Percentiles rank a stretch among this genome's conserved stretches.
These are phyloP conservation scores for Cryptoprocta ferox DNA, from an alignment of 2,797 vertebrate species.

Conservation along the genomic window DNA sequence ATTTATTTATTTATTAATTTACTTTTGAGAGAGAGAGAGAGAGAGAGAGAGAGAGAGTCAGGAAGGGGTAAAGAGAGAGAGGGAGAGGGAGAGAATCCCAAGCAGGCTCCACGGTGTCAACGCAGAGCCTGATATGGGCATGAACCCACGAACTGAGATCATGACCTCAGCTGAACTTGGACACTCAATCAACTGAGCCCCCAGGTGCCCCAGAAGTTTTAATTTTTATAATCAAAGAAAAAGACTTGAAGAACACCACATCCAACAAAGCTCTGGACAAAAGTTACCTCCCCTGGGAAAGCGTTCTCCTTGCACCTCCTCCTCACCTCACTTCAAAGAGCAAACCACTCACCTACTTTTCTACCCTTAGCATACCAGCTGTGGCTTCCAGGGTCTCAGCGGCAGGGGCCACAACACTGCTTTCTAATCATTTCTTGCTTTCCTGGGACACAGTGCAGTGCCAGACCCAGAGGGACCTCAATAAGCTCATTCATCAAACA, in stretches of 20 bases:
- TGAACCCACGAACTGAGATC: too few species aligned
- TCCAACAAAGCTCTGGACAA: background rate
- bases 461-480: background rate
- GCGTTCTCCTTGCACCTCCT: background rate
- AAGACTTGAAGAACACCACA: background rate
- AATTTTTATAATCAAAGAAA: constrained; percentile 31
- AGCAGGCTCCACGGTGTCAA: too few species aligned
- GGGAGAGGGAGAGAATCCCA: too few species aligned
- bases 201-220: background rate
- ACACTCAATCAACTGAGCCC: too few species aligned
- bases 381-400: background rate
- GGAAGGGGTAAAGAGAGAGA: too few species aligned
- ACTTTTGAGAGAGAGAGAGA: too few species aligned
- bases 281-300: background rate
- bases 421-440: background rate
- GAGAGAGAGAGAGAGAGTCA: too few species aligned
- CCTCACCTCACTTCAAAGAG: background rate
- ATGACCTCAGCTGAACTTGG: too few species aligned
- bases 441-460: background rate
- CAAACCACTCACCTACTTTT: background rate
- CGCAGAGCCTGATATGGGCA: too few species aligned
- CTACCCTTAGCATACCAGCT: background rate
- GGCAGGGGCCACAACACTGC: background rate
- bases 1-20: too few species aligned
- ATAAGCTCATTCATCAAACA: background rate